Conservation (phyloP, 2,113 vertebrate species). For the Larimichthys crocea region DNA sequence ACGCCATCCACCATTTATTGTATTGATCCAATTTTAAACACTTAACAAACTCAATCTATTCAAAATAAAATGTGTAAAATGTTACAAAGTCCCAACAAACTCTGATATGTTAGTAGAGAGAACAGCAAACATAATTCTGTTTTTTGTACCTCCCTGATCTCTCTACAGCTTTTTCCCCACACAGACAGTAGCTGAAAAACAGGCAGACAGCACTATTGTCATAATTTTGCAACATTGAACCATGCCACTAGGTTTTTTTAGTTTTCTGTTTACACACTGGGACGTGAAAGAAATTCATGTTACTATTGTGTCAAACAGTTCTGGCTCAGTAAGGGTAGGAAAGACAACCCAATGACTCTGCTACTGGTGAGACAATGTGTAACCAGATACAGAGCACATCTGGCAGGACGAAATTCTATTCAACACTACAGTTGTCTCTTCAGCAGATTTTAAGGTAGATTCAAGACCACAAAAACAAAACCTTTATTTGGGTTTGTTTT, state of each 20-base stretch:
- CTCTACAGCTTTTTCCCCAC: constrained; percentile 30
- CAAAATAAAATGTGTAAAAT: constrained; percentile 17
- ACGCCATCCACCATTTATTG: neutral
- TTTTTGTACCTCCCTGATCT: neutral
- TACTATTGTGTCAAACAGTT: constrained; percentile 23
- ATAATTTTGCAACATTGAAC: neutral
- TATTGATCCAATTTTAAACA: neutral
- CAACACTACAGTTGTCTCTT: constrained; percentile 51
- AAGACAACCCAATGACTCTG: constrained; percentile 39
- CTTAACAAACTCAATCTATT: neutral
- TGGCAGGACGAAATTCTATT: constrained; percentile 66
- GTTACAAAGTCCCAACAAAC: constrained; percentile 63
- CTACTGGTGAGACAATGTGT: constrained; percentile 82
- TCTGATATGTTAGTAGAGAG: constrained; percentile 35
- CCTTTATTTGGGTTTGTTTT: constrained; percentile 13
- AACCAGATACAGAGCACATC: constrained; percentile 85
- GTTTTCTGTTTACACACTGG: constrained; percentile 22
- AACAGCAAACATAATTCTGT: constrained; percentile 6
- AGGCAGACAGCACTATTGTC: neutral
- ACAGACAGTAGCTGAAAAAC: constrained; percentile 6
- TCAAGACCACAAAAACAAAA: constrained; percentile 46
- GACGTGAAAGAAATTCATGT: constrained; percentile 1
- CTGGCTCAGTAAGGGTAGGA: constrained; percentile 55
- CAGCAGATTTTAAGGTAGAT: constrained; percentile 60
- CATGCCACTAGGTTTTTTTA: neutral